phyloP scores from a whole-genome alignment of 2,113 vertebrate genomes.

The Orthochromis malagaraziensis region DNA sequence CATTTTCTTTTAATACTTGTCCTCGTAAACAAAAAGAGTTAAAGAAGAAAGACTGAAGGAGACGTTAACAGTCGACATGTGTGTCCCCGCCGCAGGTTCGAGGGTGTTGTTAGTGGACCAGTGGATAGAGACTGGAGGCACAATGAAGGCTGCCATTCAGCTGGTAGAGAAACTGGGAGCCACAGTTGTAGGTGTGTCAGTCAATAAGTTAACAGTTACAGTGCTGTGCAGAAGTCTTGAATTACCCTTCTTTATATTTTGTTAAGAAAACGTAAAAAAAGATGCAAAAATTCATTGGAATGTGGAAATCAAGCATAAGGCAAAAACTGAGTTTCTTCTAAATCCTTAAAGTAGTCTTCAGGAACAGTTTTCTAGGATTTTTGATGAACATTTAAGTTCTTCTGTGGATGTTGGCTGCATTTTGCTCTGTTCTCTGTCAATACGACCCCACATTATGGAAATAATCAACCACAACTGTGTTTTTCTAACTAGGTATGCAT shows the following conservation, averaged over 20 bases:
- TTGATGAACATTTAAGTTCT: neutral
- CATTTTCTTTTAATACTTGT: neutral
- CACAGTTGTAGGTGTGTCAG: conserved; percentile 71
- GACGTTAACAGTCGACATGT: neutral
- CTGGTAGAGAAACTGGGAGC: conserved; percentile 78
- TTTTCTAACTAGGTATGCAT: neutral
- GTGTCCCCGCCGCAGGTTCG: conserved; percentile 60
- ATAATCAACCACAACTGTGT: neutral
- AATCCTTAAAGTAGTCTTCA: neutral
- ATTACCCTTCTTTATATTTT: neutral
- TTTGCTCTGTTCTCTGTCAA: neutral
- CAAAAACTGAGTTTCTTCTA: neutral
- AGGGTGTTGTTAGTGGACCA: conserved; percentile 82
- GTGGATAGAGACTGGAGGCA: conserved; percentile 87
- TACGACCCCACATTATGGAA: neutral
- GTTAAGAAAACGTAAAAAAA: accelerated
- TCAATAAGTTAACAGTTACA: neutral
- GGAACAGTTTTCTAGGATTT: neutral
- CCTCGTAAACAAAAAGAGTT: neutral
- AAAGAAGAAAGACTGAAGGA: neutral
- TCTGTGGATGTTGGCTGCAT: neutral
- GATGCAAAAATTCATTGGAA: neutral
- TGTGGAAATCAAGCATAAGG: neutral
- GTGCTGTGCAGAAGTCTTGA: neutral
- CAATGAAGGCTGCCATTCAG: conserved; percentile 79